Base-by-base conservation (phyloP, 2,797 vertebrate genomes). In the Alectoris magna region DNA sequence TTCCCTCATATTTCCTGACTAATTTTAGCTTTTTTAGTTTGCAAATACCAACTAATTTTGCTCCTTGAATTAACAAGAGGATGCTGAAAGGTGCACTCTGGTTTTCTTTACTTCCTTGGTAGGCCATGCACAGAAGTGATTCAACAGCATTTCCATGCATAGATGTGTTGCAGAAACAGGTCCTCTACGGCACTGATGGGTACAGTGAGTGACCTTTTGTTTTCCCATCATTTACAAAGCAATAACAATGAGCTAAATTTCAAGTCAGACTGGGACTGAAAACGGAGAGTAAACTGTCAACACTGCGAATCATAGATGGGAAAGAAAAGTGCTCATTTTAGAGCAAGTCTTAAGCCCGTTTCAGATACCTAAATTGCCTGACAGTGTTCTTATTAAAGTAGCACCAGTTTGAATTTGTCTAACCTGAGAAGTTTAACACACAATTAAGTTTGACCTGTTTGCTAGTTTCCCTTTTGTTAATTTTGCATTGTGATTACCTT, bases 381-480 rank as follows among this genome's bases (percentile, higher is more conserved):
- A 96, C 95, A 97, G 95, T 96, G 96, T 96, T 87, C 94, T 96
- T 96, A 96, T 94, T 93, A 92, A 97, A 97, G 97, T 99, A 99
- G 99, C 99, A 99, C 99, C 99, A 98, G 97, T 98, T 97, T 84
- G 96, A 96, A 97, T 97, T 98, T 98, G 97, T 98, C 98, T 98
- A 98, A 99, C 99, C 99, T 99, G 99, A 99, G 99, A 99, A 98
- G 96, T 97, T 98, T 97, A 97, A 98, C 97, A 96, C 97, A 96
- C 97, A 98, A 96, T 96, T 96, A 97, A 95, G 83, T 88, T 78
- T 96, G 95, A 96, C 92, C 55, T 93, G 73, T 91, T 82, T 97
- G 93, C 90, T 96, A 91, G 96, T 97, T 98, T 98, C 98, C 98
- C 97, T 98, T 98, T 98, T 55, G 48, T 96, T 96, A 96, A 70